phyloP scores from a whole-genome alignment of 1,140 invertebrate genomes.

The Listronotus bonariensis region DNA sequence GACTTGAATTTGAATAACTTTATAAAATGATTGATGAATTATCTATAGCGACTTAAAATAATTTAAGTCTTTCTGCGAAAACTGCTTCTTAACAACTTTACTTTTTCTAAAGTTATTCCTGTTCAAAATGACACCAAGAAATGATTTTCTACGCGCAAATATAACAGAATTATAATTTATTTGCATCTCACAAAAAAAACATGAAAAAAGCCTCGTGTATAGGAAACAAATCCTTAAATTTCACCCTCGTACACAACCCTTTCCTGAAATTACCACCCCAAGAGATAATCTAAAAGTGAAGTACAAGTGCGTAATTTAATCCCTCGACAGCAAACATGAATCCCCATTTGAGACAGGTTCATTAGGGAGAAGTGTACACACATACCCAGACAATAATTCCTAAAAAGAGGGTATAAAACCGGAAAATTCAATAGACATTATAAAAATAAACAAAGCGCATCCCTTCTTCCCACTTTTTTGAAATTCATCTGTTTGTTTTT shows the following conservation, averaged over 20 bases:
- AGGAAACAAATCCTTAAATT: background rate
- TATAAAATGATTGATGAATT: too few relatives aligned
- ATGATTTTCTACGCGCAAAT: too few relatives aligned
- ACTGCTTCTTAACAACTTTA: too few relatives aligned
- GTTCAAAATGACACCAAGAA: too few relatives aligned
- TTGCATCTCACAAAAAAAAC: background rate
- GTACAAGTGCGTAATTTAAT: constrained; percentile 28
- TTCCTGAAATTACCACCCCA: constrained; percentile 4
- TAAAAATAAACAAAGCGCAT: background rate
- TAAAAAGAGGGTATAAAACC: constrained; percentile 1
- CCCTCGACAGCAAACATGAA: constrained; percentile 6
- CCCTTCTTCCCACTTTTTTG: too few relatives aligned
- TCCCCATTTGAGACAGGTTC: constrained; percentile 23
- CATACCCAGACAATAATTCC: background rate
- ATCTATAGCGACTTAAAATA: too few relatives aligned
- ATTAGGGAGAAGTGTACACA: constrained; percentile 20
- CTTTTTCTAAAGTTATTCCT: too few relatives aligned
- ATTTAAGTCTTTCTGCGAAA: too few relatives aligned
- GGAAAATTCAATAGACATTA: constrained; percentile 4
- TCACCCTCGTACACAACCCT: background rate
- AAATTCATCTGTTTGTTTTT: too few relatives aligned
- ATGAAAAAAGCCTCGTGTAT: too few relatives aligned
- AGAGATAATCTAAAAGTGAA: constrained; percentile 27
- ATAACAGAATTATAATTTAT: too few relatives aligned
- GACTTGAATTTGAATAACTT: too few relatives aligned